These are phyloP conservation scores for Drosophila repleta DNA, from an alignment of 1,140 invertebrate species.

Conservation along the genomic window DNA sequence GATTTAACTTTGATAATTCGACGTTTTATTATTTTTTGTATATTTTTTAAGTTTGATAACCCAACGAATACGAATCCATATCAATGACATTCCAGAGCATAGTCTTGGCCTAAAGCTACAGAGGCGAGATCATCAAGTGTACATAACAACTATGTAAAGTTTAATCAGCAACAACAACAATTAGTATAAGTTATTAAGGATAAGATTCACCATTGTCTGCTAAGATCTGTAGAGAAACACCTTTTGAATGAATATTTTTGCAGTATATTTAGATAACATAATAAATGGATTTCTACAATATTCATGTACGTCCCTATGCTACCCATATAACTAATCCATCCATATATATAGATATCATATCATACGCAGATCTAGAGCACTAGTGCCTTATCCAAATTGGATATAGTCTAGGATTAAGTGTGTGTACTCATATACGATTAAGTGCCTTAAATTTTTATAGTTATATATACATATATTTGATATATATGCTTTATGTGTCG, in stretches of 20 bases:
- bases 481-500: slow-evolving; percentile 64
- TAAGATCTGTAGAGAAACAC: neutral
- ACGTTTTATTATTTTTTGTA: slow-evolving; percentile 5
- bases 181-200: neutral
- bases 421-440: slow-evolving; percentile 38
- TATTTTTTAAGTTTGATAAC: slow-evolving; percentile 67
- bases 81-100: slow-evolving; percentile 77
- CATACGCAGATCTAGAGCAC: neutral
- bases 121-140: slow-evolving; percentile 42
- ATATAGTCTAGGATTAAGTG: slow-evolving; percentile 25
- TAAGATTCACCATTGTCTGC: neutral
- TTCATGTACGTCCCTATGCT: too few species aligned
- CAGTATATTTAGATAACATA: too few species aligned
- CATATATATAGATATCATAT: neutral
- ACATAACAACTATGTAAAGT: slow-evolving; percentile 36
- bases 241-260: too few species aligned
- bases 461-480: slow-evolving; percentile 13
- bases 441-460: slow-evolving; percentile 40
- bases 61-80: slow-evolving; percentile 83
- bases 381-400: slow-evolving; percentile 51
- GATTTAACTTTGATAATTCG: neutral
- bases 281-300: too few species aligned
- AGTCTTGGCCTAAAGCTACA: slow-evolving; percentile 9
- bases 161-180: neutral
- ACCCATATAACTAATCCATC: neutral